Evolutionary conservation across 64 coral and sea anemone genomes (phyloP).

Genomic region (Porites lutea): DNA sequence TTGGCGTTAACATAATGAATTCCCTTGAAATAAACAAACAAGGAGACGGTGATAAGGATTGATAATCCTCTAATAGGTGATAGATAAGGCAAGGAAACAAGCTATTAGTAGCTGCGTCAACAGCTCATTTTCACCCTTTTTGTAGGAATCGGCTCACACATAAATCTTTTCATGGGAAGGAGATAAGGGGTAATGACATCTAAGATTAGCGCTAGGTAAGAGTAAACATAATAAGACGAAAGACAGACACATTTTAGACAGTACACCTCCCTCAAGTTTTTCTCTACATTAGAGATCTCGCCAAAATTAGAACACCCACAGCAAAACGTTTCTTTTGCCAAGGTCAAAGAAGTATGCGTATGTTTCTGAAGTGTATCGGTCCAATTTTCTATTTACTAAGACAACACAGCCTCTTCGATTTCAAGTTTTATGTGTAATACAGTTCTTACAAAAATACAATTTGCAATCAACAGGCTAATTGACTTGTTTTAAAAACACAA

Average conservation of each 20-base stretch:
- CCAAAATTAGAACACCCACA: neutral
- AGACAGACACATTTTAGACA: neutral
- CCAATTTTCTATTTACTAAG: too few species aligned
- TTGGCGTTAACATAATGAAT: neutral
- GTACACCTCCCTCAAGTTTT: neutral
- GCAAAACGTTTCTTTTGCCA: neutral
- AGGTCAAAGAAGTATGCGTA: neutral
- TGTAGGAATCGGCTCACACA: neutral
- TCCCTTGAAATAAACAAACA: constrained; percentile 18
- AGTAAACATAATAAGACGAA: neutral
- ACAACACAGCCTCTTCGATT: too few species aligned
- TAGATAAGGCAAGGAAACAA: constrained; percentile 26
- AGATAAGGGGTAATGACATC: neutral
- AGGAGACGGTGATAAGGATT: neutral
- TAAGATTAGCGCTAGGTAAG: neutral
- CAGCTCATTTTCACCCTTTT: constrained; percentile 25
- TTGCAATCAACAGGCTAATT: too few species aligned
- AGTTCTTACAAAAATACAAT: too few species aligned
- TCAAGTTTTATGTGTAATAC: too few species aligned
- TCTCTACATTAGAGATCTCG: neutral
- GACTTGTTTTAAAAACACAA: neutral
- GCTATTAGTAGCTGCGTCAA: constrained; percentile 1
- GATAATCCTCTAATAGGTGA: neutral
- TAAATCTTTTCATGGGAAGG: neutral
- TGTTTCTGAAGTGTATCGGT: too few species aligned